Base-by-base conservation (phyloP, 1,140 invertebrate species). In the Rhagoletis zephyria region DNA sequence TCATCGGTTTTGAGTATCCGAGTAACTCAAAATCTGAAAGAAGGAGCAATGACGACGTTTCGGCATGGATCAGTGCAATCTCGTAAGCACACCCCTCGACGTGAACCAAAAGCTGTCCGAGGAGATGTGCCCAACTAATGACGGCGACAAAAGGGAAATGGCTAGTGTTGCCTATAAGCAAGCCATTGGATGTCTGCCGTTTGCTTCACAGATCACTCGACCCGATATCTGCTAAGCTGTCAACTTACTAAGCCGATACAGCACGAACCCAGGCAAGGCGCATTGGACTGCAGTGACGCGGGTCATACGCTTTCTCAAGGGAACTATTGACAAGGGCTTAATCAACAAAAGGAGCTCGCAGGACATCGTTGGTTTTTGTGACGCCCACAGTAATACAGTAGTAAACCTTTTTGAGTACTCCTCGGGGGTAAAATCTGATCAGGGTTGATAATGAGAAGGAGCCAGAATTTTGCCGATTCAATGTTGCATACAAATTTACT, bases 291-390 rank as follows among this genome's bases (percentile, higher is more conserved):
- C 4, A 9, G 51, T 56, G 9, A 93, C 93, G 87, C 87, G 90
- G 61, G 89, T 94, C 0, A 87, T 93, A 10, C 45, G 90, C 2
- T 94, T 93, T 88, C 87, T 94, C 14, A 91, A 92, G 64, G 90
- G 90, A 77, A 93, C 93, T 61, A 19, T 86, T 7, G 65, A 88
- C 4, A 86, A 88, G n/a, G 42, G 14, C 10, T 61, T 87, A 7
- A 10, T 40, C n/a, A 81, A 87, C 59, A 70, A 42, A 42, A 87
- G 42, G 19, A 12, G 30, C 19, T 12, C 16, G 7, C 59, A 67
- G n/a, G 74, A 88, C 1, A 70, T 88, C 45, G 19, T 88, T 87
- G 87, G 85, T 4, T 90, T 87, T 86, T 88, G 81, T 63, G 89
- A 89, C 87, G 81, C 89, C 3, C n/a, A n/a, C n/a, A n/a, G n/a